Percentiles rank a stretch among this genome's conserved stretches.
phyloP scores from a whole-genome alignment of 2,113 vertebrate species.

The Oceanodroma tethys region DNA sequence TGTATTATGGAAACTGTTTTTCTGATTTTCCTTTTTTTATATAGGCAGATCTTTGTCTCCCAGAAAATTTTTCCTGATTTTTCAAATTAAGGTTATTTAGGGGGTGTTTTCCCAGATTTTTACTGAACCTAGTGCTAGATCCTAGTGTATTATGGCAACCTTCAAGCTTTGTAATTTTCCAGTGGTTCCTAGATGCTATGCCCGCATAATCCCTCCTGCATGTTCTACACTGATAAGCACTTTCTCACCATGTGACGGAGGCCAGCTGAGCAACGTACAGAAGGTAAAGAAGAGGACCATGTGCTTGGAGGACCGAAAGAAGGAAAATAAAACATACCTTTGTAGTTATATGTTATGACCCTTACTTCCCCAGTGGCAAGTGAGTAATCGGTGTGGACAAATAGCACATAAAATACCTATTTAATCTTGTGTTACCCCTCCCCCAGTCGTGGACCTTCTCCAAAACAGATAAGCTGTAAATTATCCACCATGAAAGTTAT shows the following conservation, averaged over 20 bases:
- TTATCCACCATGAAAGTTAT: neutral
- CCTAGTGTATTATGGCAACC: neutral
- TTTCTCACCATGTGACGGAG: neutral
- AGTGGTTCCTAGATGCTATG: neutral
- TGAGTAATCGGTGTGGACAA: neutral
- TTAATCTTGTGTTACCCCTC: neutral
- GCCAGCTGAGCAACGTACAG: neutral
- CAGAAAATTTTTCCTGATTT: neutral
- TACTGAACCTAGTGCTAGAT: neutral
- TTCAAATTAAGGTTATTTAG: neutral
- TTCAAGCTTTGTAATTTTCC: neutral
- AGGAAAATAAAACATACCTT: neutral
- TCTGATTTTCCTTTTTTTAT: neutral
- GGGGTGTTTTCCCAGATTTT: neutral
- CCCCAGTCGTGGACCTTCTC: neutral
- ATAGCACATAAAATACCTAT: neutral
- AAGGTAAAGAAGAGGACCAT: neutral
- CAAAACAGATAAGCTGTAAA: neutral
- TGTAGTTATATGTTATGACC: neutral
- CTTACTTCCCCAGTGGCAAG: neutral
- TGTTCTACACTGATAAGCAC: slow-evolving; percentile 24
- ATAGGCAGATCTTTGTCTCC: neutral
- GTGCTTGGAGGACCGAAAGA: neutral
- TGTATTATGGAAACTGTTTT: neutral
- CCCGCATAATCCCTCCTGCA: neutral